Conservation (phyloP, 2,888 invertebrate species). For the Cryptosula pallasiana region DNA sequence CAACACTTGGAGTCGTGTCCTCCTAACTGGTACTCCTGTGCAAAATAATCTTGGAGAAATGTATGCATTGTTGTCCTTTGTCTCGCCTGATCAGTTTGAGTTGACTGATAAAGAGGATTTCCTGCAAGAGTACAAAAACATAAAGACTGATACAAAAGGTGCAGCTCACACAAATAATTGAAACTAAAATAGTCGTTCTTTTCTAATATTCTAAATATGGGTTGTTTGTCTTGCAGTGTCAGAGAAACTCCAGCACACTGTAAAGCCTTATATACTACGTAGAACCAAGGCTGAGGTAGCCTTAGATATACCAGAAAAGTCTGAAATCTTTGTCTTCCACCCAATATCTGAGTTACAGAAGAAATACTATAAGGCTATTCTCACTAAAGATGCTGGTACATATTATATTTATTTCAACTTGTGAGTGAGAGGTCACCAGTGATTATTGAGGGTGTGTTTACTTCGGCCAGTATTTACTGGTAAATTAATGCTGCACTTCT, state of each 20-base stretch:
- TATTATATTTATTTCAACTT: too few relatives aligned
- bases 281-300: constrained; percentile 50
- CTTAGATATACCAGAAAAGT: constrained; percentile 46
- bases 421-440: too few relatives aligned
- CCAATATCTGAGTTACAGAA: constrained; percentile 52
- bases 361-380: constrained; percentile 52
- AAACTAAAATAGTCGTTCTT: too few relatives aligned
- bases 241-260: constrained; percentile 41
- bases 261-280: constrained; percentile 50
- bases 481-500: too few relatives aligned
- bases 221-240: constrained; percentile 4
- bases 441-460: too few relatives aligned
- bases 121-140: constrained; percentile 36
- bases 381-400: constrained; percentile 49
- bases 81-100: constrained; percentile 41
- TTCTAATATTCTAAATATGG: too few relatives aligned
- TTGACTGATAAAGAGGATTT: constrained; percentile 39
- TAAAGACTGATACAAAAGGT: constrained; percentile 27
- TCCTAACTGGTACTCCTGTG: constrained; percentile 55
- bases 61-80: constrained; percentile 51
- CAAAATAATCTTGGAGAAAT: constrained; percentile 55
- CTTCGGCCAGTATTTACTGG: too few relatives aligned
- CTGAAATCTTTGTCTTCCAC: constrained; percentile 52
- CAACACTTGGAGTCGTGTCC: constrained; percentile 31
- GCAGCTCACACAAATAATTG: not conserved